Conservation (phyloP, 2,113 vertebrate genomes). For the Nansenia antarctica region DNA sequence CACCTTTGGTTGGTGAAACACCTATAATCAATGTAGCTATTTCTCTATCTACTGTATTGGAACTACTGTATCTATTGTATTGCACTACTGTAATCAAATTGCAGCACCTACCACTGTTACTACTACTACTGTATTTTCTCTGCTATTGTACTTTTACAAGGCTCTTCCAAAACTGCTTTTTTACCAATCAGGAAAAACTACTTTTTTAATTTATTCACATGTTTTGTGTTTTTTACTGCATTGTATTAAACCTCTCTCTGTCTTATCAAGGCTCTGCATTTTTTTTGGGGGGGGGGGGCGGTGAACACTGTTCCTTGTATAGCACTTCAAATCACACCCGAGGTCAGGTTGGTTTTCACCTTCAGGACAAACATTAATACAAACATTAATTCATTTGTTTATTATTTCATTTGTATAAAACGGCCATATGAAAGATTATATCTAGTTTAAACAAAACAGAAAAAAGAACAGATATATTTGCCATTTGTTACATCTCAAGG, state of each 20-base stretch:
- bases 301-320: too few species aligned
- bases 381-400: too few species aligned
- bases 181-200: constrained; percentile 50
- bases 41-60: constrained; percentile 35
- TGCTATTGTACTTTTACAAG: constrained; percentile 58
- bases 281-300: too few species aligned
- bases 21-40: constrained; percentile 30
- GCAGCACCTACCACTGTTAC: constrained; percentile 65
- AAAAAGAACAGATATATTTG: too few species aligned
- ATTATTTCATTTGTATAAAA: too few species aligned
- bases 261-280: not conserved
- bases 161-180: constrained; percentile 50
- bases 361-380: too few species aligned
- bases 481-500: too few species aligned
- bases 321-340: too few species aligned
- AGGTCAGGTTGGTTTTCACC: too few species aligned
- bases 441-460: too few species aligned
- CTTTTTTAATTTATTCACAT: constrained; percentile 68
- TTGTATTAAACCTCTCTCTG: constrained; percentile 71
- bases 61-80: constrained; percentile 66
- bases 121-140: constrained; percentile 39
- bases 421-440: too few species aligned
- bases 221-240: constrained; percentile 56
- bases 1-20: constrained; percentile 10
- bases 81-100: constrained; percentile 71